These are phyloP conservation scores for Drosophila cyrtoloma DNA, from an alignment of 2,888 invertebrate genomes.

Conservation along the genomic window DNA sequence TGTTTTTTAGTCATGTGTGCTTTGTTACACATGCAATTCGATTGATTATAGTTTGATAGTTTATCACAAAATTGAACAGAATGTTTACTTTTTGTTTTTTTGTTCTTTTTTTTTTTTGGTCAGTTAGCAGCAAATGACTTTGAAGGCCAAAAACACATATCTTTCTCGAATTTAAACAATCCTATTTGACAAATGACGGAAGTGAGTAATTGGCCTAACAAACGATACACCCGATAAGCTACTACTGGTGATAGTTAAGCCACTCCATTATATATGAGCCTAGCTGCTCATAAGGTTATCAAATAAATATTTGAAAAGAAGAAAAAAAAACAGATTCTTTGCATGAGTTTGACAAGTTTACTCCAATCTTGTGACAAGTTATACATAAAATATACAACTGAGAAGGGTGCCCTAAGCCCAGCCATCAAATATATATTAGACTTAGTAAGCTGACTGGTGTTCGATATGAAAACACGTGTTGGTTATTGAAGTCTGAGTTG, in stretches of 20 bases:
- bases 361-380: neutral
- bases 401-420: neutral
- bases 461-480: neutral
- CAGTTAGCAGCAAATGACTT: neutral
- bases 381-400: neutral
- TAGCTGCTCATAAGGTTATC: neutral
- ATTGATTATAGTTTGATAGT: conserved; percentile 31
- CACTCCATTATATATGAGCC: neutral
- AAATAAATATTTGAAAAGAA: neutral
- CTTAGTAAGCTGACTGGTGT: neutral
- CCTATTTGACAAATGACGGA: conserved; percentile 33
- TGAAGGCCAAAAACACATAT: conserved; percentile 7
- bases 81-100: neutral
- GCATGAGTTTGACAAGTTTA: neutral
- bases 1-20: conserved; percentile 34
- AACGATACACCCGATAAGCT: conserved; percentile 32
- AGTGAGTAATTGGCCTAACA: conserved; percentile 29
- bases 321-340: neutral
- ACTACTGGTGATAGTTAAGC: neutral
- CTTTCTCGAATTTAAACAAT: conserved; percentile 36
- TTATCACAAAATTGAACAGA: conserved; percentile 24
- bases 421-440: neutral
- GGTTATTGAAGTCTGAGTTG: neutral
- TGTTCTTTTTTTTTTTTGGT: neutral
- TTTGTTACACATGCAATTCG: conserved; percentile 23